Base-by-base conservation (phyloP, 2,113 vertebrate species). In the Notiomystis cincta region DNA sequence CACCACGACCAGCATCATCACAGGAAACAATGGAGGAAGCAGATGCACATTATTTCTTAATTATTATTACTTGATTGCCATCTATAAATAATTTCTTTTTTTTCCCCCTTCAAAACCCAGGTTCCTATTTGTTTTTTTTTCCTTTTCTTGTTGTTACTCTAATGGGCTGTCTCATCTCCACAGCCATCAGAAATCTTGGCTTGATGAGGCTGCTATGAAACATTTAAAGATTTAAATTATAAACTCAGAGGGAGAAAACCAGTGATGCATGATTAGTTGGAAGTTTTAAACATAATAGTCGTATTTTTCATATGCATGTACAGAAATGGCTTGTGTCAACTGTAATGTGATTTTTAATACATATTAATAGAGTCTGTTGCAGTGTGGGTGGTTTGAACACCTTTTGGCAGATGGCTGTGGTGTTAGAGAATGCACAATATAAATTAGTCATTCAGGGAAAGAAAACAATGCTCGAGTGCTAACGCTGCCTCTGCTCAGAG, bases 261-360 rank as follows among this genome's bases (percentile, higher is more conserved):
- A 81, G 51, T 11, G 72, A 53, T 81, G 92, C 92, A 2, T 67
- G 90, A 77, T 94, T 78, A 88, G 71, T 23, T 62, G 82, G 33
- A 94, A 91, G 47, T 95, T 93, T 97, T 86, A 88, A 90, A 65
- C 89, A 75, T 70, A 90, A 86, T 58, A 73, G 67, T 72, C 1
- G 1, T 81, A 71, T 88, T 95, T 95, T 96, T 95, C 88, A 82
- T 83, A 64, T 82, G 82, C 70, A 20, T 21, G 44, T 82, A 64
- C 72, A 75, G 66, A 76, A 95, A 90, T 83, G 42, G 70, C 51
- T 95, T 40, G 3, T 83, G 82, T 69, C 88, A 92, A 77, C 47
- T 67, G 51, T 83, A 78, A 82, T 64, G 61, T 90, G 82, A 75
- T 57, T 96, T 89, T 84, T 95, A 94, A 95, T 92, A n/a, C 79